Base-by-base conservation (phyloP, 1,140 invertebrate genomes). In the Drosophila melanogaster region DNA sequence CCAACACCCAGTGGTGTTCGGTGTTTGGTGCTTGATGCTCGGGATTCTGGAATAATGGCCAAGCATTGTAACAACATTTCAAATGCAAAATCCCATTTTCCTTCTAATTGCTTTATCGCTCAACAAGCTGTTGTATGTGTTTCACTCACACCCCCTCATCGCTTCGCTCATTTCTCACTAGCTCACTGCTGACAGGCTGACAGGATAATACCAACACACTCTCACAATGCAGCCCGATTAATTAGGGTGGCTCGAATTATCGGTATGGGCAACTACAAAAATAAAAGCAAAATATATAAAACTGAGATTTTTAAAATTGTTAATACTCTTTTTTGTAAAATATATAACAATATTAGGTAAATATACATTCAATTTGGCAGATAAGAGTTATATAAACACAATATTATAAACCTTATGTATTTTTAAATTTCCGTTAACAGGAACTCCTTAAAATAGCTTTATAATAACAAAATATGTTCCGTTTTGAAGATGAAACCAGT, bases 51-150 rank as follows among this genome's bases (percentile, higher is more conserved):
- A 67, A 70, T 67, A 70, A 70, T 66, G 53, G 55, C 44, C 77
- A 22, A 72, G 64, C 75, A 69, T 72, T 83, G 79, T 77, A 89
- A 69, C 79, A 83, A 81, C 69, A 77, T 83, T 84, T 89, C 76
- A 84, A 90, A 89, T 89, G 79, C 79, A 74, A 89, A 89, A 89
- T 84, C 79, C 84, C 84, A 89, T 89, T 89, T 89, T 89, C 77
- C 79, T 84, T 77, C 77, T 89, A 89, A 89, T 89, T 84, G 84
- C 84, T 84, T 89, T 89, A 89, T 80, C 79, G 84, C 84, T 84
- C 84, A 89, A 89, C 79, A 89, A 89, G 84, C 84, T 89, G 84
- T 89, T 87, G 76, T 75, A 64, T 66, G 58, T 85, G 74, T 78
- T 69, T 66, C 51, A 58, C 72, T 49, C 71, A 57, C 59, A 56